phyloP scores from a whole-genome alignment of 2,113 vertebrate genomes.

The Coryphaenoides rupestris region DNA sequence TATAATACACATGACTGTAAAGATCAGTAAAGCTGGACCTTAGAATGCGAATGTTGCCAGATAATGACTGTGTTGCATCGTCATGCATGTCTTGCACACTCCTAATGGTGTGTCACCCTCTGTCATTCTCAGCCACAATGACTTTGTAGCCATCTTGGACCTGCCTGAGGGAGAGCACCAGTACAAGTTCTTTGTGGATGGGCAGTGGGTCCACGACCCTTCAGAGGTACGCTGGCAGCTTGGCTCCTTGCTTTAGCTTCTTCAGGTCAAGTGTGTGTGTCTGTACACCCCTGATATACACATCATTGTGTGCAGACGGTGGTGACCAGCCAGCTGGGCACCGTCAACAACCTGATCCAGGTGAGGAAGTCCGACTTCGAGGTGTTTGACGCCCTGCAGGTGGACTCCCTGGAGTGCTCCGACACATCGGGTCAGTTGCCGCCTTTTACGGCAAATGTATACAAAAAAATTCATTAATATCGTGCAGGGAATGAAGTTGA shows the following conservation, averaged over 20 bases:
- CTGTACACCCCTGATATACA: neutral
- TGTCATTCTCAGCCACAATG: constrained; percentile 86
- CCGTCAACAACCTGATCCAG: constrained; percentile 94
- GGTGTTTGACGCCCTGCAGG: constrained; percentile 93
- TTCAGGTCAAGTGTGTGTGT: too few species aligned
- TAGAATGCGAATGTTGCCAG: too few species aligned
- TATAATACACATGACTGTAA: too few species aligned
- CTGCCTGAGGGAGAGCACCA: constrained; percentile 96
- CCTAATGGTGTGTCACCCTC: neutral
- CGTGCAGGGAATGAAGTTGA: too few species aligned
- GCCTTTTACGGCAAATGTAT: too few species aligned
- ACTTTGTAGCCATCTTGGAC: constrained; percentile 96
- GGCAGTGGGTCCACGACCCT: constrained; percentile 94
- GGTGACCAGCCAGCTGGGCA: constrained; percentile 94
- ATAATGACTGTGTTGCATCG: too few species aligned
- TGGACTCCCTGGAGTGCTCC: constrained; percentile 93
- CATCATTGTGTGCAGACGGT: constrained; percentile 75
- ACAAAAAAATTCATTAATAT: too few species aligned
- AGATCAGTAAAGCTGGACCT: too few species aligned
- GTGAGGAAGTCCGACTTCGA: constrained; percentile 98
- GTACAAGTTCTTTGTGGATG: constrained; percentile 99
- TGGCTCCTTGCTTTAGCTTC: too few species aligned
- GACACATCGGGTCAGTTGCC: constrained; percentile 84
- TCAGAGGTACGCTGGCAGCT: constrained; percentile 82
- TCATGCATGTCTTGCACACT: neutral